phyloP scores from a whole-genome alignment of 2,797 vertebrate species.

The Bradypodion pumilum region DNA sequence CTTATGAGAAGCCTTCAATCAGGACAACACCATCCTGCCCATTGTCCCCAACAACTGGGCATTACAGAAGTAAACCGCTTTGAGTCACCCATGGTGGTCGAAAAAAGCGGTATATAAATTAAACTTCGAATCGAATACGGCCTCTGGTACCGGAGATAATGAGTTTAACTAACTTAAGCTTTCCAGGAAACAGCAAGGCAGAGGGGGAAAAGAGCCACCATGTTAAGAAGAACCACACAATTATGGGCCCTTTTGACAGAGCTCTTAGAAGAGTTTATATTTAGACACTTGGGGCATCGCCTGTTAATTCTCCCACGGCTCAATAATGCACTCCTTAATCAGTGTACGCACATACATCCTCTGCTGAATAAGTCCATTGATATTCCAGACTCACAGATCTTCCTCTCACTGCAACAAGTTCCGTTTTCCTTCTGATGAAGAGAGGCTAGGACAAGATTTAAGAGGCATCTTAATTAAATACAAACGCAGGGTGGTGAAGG shows the following conservation, averaged over 20 bases:
- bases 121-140: too few species aligned
- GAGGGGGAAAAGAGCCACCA: neutral
- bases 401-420: slow-evolving; percentile 22
- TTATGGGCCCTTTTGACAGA: slow-evolving; percentile 26
- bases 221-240: slow-evolving; percentile 10
- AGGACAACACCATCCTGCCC: too few species aligned
- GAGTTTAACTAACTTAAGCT: neutral
- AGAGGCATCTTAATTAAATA: slow-evolving; percentile 43
- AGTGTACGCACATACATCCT: slow-evolving; percentile 34
- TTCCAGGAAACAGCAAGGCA: neutral
- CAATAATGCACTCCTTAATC: slow-evolving; percentile 41
- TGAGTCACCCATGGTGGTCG: too few species aligned
- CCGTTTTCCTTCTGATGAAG: slow-evolving; percentile 19
- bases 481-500: slow-evolving; percentile 20
- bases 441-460: slow-evolving; percentile 38
- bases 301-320: slow-evolving; percentile 35
- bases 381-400: slow-evolving; percentile 42
- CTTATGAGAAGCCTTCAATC: neutral
- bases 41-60: neutral
- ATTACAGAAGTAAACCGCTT: neutral
- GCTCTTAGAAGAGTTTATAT: slow-evolving; percentile 30
- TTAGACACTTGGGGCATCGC: slow-evolving; percentile 30
- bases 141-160: neutral
- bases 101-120: too few species aligned
- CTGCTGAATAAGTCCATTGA: slow-evolving; percentile 35